phyloP scores from a whole-genome alignment of 2,888 invertebrate species.

The Galerucella calmariensis region DNA sequence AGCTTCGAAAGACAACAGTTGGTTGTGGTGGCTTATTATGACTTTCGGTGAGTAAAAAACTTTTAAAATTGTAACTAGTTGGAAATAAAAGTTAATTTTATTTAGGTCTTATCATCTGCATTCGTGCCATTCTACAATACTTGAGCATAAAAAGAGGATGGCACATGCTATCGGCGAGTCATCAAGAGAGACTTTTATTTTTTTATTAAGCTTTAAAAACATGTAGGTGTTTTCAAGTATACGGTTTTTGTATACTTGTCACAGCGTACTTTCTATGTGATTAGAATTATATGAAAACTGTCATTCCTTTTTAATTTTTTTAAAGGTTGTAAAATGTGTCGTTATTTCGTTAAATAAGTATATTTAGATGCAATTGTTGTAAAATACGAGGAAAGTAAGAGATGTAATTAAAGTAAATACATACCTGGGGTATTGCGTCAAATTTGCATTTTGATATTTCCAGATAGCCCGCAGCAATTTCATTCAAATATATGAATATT shows the following conservation, averaged over 20 bases:
- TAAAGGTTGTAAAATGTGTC: neutral
- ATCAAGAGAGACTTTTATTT: conserved; percentile 87
- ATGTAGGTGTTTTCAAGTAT: conserved; percentile 37
- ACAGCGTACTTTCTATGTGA: conserved; percentile 36
- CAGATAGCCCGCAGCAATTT: too few species aligned
- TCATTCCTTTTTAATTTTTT: conserved; percentile 1
- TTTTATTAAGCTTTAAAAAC: conserved; percentile 73
- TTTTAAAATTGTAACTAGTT: neutral
- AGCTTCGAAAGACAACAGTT: conserved; percentile 87
- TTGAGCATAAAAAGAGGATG: conserved; percentile 90
- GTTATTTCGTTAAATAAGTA: neutral
- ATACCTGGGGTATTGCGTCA: too few species aligned
- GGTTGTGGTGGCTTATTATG: conserved; percentile 94
- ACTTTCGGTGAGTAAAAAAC: conserved; percentile 77
- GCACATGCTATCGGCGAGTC: conserved; percentile 86
- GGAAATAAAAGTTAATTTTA: conserved; percentile 48
- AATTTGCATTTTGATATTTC: too few species aligned
- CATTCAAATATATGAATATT: too few species aligned
- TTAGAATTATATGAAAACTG: conserved; percentile 29
- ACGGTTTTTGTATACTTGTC: conserved; percentile 37
- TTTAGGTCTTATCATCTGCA: conserved; percentile 84
- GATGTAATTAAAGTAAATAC: too few species aligned
- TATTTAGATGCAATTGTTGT: too few species aligned
- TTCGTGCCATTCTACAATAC: conserved; percentile 88
- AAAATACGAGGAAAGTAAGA: too few species aligned